A percentile compares a stretch with the other conserved stretches of the same genome.
These are phyloP conservation scores for Mayetiola destructor DNA, from an alignment of 2,888 invertebrate species.

Conservation along the genomic window DNA sequence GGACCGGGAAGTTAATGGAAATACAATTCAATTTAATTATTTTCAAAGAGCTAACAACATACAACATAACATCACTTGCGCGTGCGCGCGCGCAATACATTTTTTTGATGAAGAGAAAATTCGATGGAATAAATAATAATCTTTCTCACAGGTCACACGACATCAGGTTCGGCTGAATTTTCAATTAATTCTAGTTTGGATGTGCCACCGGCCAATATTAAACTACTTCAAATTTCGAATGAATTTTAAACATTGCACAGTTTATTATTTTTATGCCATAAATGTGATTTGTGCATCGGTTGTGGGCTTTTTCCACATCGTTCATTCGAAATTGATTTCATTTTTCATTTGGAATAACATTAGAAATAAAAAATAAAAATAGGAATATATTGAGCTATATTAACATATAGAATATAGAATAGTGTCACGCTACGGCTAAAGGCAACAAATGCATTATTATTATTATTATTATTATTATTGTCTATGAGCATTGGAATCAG, in stretches of 20 bases:
- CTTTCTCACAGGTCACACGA: background rate
- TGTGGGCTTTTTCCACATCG: background rate
- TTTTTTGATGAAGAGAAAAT: background rate
- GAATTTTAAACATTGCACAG: no score
- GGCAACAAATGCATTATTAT: constrained; percentile 5
- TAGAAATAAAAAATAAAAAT: no score
- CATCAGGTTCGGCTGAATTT: constrained; percentile 11
- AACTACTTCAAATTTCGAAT: background rate
- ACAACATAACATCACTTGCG: background rate
- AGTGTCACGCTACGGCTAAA: background rate
- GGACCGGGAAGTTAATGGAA: background rate
- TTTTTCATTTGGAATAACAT: background rate
- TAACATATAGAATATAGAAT: constrained; percentile 12
- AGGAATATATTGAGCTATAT: background rate
- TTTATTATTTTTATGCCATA: constrained; percentile 3
- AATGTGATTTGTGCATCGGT: background rate
- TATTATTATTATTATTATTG: no score
- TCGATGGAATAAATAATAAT: background rate
- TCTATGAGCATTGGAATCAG: background rate
- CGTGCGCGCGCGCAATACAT: background rate
- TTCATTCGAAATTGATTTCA: background rate
- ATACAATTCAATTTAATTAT: constrained; percentile 9
- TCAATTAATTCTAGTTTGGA: constrained; percentile 10
- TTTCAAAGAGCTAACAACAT: background rate
- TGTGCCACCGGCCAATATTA: constrained; percentile 3